A percentile compares a stretch with the other conserved stretches of the same genome.
Evolutionary conservation across 2,113 vertebrate genomes (phyloP).

Genomic region (Grantiella picta): DNA sequence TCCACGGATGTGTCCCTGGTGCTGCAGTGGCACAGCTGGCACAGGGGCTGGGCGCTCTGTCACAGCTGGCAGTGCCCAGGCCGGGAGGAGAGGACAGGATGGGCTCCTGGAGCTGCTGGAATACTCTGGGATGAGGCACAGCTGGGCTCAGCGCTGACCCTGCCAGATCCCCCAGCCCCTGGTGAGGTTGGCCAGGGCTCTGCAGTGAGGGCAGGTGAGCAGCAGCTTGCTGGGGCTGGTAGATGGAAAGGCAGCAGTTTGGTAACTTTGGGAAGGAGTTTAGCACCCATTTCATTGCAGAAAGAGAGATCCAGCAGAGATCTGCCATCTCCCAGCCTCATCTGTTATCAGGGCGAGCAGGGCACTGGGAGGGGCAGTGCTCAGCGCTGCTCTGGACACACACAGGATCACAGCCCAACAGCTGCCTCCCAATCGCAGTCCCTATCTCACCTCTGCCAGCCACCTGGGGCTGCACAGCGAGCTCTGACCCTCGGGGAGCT

Average conservation of each 20-base stretch:
- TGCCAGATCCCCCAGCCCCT: fast-evolving
- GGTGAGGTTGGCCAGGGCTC: neutral
- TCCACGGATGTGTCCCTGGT: fast-evolving
- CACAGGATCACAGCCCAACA: fast-evolving
- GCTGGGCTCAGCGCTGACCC: neutral
- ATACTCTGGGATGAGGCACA: fast-evolving
- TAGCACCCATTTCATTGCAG: fast-evolving
- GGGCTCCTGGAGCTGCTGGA: neutral
- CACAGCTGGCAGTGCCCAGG: neutral
- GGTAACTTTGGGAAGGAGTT: neutral
- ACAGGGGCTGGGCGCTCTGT: neutral
- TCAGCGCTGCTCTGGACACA: fast-evolving
- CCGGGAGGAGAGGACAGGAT: neutral
- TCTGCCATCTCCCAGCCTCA: neutral
- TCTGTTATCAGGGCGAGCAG: neutral
- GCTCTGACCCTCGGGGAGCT: neutral
- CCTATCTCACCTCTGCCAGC: neutral
- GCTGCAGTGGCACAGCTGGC: neutral
- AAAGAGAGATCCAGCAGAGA: neutral
- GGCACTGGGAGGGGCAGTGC: neutral
- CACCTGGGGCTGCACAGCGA: neutral
- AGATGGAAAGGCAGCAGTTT: neutral
- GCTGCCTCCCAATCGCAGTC: neutral
- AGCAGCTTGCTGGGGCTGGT: neutral
- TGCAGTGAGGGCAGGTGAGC: neutral